Base-by-base conservation (phyloP, 2,888 invertebrate genomes). In the Bembecia ichneumoniformis region DNA sequence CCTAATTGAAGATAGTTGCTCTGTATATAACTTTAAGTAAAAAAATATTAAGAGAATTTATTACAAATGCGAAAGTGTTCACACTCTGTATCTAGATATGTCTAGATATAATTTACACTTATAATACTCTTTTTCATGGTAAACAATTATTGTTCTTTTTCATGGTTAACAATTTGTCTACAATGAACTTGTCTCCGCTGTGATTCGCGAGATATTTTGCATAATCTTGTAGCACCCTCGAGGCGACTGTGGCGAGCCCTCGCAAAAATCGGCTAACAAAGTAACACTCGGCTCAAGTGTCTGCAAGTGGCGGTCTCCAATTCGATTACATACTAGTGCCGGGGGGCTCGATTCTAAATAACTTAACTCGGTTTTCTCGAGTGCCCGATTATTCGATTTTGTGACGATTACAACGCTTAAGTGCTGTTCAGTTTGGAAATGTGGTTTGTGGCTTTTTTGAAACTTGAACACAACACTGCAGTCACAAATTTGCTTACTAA, bases 261-360 rank as follows among this genome's bases (percentile, higher is more conserved):
- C 69, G 69, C 78, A 76, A 81, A 80, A 81, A 79, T 78, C 76
- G 73, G 72, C 80, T 80, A 83, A 84, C 83, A 82, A 82, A 74
- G 83, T 82, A 82, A 81, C 83, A 77, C 82, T 82, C 62, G 63
- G 65, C 72, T 78, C 69, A 70, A 80, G 81, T 78, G 79, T 67
- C 71, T 62, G 69, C 77, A 80, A 84, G 84, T 83, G 84, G 74
- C 73, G 77, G 82, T 79, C 81, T 74, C 68, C 66, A 68, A 86
- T 82, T 84, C 84, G 82, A 83, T 84, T 86, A 84, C 77, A 59
- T 71, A 71, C 62, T 77, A 74, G 76, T 74, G 75, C 70, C 59
- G 69, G 77, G 78, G 70, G 77, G 67, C 72, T 71, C 71, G 64
- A 70, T 66, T 76, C 74, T 73, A 78, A 78, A 81, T 80, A 81